phyloP scores from a whole-genome alignment of 2,113 vertebrate genomes.

The Nyctereutes procyonoides region DNA sequence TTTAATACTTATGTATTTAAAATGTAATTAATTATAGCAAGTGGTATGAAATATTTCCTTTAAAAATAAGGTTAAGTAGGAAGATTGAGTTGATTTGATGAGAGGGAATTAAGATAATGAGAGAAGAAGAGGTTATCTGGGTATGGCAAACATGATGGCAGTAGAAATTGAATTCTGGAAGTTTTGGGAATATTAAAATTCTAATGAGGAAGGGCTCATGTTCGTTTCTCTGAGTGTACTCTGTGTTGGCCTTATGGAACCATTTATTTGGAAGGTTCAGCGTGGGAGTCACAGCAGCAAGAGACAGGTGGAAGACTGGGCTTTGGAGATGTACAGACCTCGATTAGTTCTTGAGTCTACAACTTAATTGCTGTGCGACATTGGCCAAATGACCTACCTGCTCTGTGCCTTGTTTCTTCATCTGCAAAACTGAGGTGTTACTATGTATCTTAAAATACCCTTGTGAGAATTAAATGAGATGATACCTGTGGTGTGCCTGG shows the following conservation, averaged over 20 bases:
- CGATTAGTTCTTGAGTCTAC: not conserved
- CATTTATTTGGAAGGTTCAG: not conserved
- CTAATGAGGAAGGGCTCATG: not conserved
- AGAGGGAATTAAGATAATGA: not conserved
- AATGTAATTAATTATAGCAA: constrained; percentile 15
- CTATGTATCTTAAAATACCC: not conserved
- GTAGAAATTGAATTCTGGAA: not conserved
- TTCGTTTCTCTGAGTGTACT: not conserved
- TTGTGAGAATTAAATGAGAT: not conserved
- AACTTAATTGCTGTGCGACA: not conserved
- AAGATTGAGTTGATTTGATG: not conserved
- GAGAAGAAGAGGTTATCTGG: not conserved
- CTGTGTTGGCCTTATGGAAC: not conserved
- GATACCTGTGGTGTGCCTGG: not conserved
- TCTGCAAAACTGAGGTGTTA: not conserved
- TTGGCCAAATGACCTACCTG: not conserved
- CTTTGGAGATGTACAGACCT: not conserved
- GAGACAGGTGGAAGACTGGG: not conserved
- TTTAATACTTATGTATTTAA: constrained; percentile 5
- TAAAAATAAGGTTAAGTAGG: not conserved
- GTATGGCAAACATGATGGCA: not conserved
- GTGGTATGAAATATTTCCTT: not conserved
- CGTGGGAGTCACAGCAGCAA: not conserved
- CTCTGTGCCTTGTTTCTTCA: not conserved
- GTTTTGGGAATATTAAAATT: not conserved